Evolutionary conservation across 2,797 vertebrate species (phyloP).

Genomic region (Anguilla obscura): DNA sequence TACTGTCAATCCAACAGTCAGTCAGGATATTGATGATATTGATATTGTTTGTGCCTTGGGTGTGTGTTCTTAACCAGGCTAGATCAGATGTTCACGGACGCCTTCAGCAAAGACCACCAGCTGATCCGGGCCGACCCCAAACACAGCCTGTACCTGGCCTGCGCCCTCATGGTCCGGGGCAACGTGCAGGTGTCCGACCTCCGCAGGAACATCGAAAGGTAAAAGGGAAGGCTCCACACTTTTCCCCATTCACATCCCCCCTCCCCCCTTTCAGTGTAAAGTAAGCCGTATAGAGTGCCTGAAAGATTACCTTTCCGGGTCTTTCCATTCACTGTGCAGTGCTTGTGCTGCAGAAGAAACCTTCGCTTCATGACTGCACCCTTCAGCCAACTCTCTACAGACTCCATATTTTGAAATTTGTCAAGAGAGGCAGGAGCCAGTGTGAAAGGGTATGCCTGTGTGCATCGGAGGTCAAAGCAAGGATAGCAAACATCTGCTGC

Average conservation of each 20-base stretch:
- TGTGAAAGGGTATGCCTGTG: slow-evolving; percentile 44
- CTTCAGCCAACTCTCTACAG: slow-evolving; percentile 33
- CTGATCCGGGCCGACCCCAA: slow-evolving; percentile 88
- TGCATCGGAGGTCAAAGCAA: slow-evolving; percentile 20
- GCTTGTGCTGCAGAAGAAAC: slow-evolving; percentile 21
- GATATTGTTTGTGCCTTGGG: background rate
- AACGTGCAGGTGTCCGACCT: slow-evolving; percentile 93
- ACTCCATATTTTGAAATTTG: slow-evolving; percentile 30
- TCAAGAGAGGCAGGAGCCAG: slow-evolving; percentile 42
- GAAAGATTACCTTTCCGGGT: slow-evolving; percentile 43
- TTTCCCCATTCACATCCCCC: background rate
- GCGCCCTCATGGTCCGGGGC: slow-evolving; percentile 89
- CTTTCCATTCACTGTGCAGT: slow-evolving; percentile 48
- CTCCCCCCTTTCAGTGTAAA: background rate
- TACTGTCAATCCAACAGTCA: background rate
- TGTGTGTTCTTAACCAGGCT: slow-evolving; percentile 65
- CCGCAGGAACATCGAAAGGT: slow-evolving; percentile 96
- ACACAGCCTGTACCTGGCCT: slow-evolving; percentile 88
- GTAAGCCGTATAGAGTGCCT: slow-evolving; percentile 8
- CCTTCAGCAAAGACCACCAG: slow-evolving; percentile 93
- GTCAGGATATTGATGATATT: background rate
- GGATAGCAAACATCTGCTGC: background rate
- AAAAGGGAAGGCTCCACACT: slow-evolving; percentile 32
- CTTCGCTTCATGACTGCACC: slow-evolving; percentile 36
- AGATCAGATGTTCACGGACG: slow-evolving; percentile 98